Percentiles rank a stretch among this genome's conserved stretches.
Conservation (phyloP, 2,797 vertebrate species). For the Gorsachius magnificus region DNA sequence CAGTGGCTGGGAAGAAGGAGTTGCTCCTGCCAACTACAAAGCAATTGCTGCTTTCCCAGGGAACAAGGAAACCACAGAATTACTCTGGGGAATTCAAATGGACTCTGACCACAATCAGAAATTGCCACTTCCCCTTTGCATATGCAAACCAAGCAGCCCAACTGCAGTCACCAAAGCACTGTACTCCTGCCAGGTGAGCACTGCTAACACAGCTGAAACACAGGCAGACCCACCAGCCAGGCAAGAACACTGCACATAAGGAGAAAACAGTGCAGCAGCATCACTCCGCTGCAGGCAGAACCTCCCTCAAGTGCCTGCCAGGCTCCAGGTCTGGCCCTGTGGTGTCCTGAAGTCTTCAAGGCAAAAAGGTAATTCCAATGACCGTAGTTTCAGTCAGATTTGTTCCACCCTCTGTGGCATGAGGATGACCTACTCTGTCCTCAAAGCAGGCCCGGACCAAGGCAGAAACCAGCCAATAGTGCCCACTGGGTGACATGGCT, state of each 20-base stretch:
- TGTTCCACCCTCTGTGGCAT: background rate
- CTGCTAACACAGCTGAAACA: background rate
- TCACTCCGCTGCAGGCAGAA: background rate
- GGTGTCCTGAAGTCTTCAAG: background rate
- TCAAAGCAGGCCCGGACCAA: background rate
- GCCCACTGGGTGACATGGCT: background rate
- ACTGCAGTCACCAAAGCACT: background rate
- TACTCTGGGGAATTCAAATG: background rate
- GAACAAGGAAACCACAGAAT: constrained; percentile 22
- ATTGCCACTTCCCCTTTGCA: background rate
- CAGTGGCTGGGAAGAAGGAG: background rate
- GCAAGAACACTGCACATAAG: rapidly evolving
- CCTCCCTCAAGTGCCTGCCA: background rate
- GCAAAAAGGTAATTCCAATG: background rate
- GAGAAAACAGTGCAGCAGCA: background rate
- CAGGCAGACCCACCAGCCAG: rapidly evolving
- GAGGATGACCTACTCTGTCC: background rate
- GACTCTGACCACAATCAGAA: constrained; percentile 45
- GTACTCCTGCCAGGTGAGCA: background rate
- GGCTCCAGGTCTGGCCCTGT: background rate
- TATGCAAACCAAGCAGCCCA: background rate
- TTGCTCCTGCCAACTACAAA: background rate
- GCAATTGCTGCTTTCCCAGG: constrained; percentile 11
- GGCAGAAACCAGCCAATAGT: background rate
- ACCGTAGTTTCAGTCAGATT: background rate